Evolutionary conservation across 1,140 invertebrate genomes (phyloP).

Genomic region (Heliothis virescens): DNA sequence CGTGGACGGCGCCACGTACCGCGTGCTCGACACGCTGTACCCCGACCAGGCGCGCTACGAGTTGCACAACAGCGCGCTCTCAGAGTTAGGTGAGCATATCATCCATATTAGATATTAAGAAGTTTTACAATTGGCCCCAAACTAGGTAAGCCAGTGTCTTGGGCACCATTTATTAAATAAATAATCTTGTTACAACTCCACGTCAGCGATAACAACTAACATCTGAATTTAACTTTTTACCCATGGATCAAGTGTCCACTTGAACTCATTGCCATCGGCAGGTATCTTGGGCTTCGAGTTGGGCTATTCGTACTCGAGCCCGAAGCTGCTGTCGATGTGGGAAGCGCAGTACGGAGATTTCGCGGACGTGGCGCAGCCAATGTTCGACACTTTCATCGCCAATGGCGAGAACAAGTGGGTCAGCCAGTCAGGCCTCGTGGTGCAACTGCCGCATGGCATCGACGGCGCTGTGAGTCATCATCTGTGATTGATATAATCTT

Average conservation of each 20-base stretch:
- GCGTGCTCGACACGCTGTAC: constrained; percentile 90
- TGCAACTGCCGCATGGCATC: constrained; percentile 95
- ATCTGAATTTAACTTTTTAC: background rate
- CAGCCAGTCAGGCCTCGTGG: constrained; percentile 92
- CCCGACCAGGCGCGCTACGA: constrained; percentile 92
- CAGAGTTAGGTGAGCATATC: constrained; percentile 89
- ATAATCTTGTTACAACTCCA: too few species aligned
- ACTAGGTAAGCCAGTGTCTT: too few species aligned
- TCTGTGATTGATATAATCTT: background rate
- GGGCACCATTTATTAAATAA: too few species aligned
- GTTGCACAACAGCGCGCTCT: constrained; percentile 93
- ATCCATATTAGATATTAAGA: background rate
- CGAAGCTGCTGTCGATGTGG: constrained; percentile 94
- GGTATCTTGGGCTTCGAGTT: constrained; percentile 91
- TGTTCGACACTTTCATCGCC: constrained; percentile 94
- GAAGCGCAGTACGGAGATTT: constrained; percentile 98
- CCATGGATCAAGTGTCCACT: background rate
- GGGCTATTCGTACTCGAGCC: constrained; percentile 94
- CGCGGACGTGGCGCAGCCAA: constrained; percentile 93
- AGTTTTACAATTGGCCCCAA: too few species aligned
- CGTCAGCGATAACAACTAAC: too few species aligned
- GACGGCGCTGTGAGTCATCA: constrained; percentile 90
- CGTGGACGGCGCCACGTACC: constrained; percentile 90
- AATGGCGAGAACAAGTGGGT: constrained; percentile 95
- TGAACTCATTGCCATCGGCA: constrained; percentile 41